phyloP scores from a whole-genome alignment of 2,113 vertebrate species.

The Melospiza melodia region DNA sequence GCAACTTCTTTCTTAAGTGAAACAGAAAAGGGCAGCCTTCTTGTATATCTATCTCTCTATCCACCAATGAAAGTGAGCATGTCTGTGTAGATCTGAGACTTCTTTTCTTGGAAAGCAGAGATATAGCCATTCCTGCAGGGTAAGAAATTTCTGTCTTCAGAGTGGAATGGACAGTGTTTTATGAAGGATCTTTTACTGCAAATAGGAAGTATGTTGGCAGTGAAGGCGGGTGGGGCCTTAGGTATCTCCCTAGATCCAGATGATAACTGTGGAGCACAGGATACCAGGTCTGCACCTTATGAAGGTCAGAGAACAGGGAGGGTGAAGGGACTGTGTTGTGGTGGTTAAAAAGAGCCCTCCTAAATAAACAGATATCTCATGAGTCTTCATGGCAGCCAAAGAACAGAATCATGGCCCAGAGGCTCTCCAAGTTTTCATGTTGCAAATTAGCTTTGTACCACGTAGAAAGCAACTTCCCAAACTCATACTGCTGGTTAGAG shows the following conservation, averaged over 20 bases:
- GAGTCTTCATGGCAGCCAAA: neutral
- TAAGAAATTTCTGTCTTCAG: neutral
- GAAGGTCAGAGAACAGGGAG: neutral
- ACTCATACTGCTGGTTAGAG: fast-evolving
- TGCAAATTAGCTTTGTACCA: neutral
- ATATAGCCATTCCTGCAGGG: neutral
- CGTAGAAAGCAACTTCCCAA: neutral
- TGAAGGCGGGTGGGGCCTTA: neutral
- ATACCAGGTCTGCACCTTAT: neutral
- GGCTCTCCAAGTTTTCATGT: fast-evolving
- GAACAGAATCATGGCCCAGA: neutral
- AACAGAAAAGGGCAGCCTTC: neutral
- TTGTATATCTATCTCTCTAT: fast-evolving
- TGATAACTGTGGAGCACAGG: neutral
- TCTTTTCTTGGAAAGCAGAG: neutral
- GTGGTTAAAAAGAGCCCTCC: neutral
- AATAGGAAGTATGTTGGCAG: neutral
- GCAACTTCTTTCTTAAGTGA: neutral
- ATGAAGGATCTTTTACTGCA: neutral
- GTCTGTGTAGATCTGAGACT: neutral
- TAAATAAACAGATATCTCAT: neutral
- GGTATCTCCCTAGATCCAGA: neutral
- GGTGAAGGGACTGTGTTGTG: neutral
- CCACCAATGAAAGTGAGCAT: neutral
- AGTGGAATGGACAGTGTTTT: neutral